Evolutionary conservation across 2,888 invertebrate species (phyloP), one percentile per base, ranked within the genome.

Genomic region (Lasioglossum lativentre): DNA sequence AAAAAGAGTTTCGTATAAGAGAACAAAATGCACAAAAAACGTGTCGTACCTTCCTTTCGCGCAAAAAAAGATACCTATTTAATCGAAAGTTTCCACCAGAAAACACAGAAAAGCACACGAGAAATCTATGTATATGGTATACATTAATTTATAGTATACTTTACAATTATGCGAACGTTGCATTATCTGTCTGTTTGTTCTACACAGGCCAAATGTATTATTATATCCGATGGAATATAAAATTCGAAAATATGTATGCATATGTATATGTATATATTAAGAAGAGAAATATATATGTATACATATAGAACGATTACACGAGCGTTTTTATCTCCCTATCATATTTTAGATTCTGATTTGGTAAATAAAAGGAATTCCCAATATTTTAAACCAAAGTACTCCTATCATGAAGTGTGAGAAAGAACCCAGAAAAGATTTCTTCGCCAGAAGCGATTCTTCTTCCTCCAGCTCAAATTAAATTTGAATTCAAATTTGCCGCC

Each of bases 151-250:
- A 91, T 92, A 92, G 90, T 93, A 92, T 92, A 93, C 91, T 91
- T 91, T 92, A 91, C 93, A 92, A 91, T 92, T 93, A 92, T 91
- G 91, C 90, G 88, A 92, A 92, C 90, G 93, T 93, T 93, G 92
- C 94, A 93, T 93, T 93, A 92, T 93, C 92, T 93, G 93, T 94
- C 90, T 94, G 93, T 93, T 93, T 92, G 93, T 93, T 94, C 93
- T 93, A 93, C 92, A 91, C 94, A 93, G 93, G 92, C 94, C 93
- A 93, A 93, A 92, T 93, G 92, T 94, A 94, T 93, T 92, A 93
- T 94, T 94, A 93, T 94, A 94, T 94, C 93, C 93, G 93, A 92
- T 93, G 93, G 91, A 92, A 91, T 92, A 94, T 93, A 93, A 93
- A 93, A 92, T 92, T 92, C 92, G 90, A 86, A 59, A 80, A 84